Base-by-base conservation (phyloP, 2,113 vertebrate genomes). In the Lophotis ruficrista region DNA sequence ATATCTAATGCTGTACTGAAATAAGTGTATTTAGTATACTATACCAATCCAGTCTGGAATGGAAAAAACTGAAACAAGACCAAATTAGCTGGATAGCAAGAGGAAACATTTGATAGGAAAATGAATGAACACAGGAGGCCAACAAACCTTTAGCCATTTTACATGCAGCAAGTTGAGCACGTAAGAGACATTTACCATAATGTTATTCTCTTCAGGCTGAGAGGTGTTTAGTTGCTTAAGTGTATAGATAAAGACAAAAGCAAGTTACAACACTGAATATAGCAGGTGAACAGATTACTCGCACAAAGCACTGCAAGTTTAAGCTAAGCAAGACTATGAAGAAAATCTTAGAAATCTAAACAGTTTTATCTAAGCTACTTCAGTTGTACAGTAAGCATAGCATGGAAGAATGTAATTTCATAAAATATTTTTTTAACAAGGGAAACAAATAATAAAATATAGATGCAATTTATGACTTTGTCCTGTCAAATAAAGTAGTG, bases 131-230 rank as follows among this genome's bases (percentile, higher is more conserved):
- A 98, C 97, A 98, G 97, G 89, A 98, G 98, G 98, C 98, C 98
- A 98, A 98, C 98, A 98, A 98, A 99, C 98, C 98, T 99, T 98
- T 96, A 99, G 98, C 98, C 98, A 99, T 98, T 98, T 99, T 98
- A 99, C 98, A 98, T 99, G 98, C 98, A 99, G 98, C 98, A 98
- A 98, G 98, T 98, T 98, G 97, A 99, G 98, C 98, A 98, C 97
- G 98, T 98, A 98, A 98, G 98, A 98, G 95, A 99, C 98, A 98
- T 99, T 98, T 98, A 99, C 98, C 98, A 98, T 98, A 98, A 98
- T 98, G 98, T 98, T 98, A 98, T 98, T 98, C 95, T 98, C 98
- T 97, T 98, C 98, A 96, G 98, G 98, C 89, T 98, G 98, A 97
- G 98, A 96, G 79, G 96, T 97, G 96, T 98, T 98, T 98, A 98